phyloP scores from a whole-genome alignment of 92 coral and sea anemone genomes.

The Palythoa grandiflora region DNA sequence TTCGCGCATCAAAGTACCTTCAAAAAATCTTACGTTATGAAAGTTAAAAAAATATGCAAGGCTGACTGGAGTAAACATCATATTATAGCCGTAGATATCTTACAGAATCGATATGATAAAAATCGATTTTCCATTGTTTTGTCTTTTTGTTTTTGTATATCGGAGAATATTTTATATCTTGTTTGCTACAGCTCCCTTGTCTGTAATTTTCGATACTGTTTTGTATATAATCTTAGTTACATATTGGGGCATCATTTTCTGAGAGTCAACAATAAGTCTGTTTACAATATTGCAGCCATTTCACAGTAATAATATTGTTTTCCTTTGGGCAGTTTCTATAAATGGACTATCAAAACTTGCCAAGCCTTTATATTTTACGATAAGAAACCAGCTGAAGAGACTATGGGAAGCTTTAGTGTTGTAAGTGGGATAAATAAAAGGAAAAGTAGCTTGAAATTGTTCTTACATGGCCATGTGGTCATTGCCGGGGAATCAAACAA shows the following conservation, averaged over 20 bases:
- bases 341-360: slow-evolving; percentile 23
- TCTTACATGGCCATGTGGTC: not conserved
- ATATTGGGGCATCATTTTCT: not conserved
- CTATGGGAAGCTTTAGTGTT: not conserved
- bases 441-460: slow-evolving; percentile 14
- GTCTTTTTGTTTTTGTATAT: not conserved
- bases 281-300: slow-evolving; percentile 5
- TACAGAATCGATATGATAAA: not conserved
- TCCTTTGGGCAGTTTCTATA: slow-evolving; percentile 23
- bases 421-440: not conserved
- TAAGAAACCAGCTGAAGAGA: slow-evolving; percentile 6
- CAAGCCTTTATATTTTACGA: not conserved
- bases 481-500: not conserved
- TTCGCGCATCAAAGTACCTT: not conserved
- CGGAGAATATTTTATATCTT: not conserved
- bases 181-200: slow-evolving; percentile 20
- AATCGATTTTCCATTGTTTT: not conserved
- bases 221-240: not conserved
- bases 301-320: slow-evolving; percentile 38
- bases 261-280: slow-evolving; percentile 1
- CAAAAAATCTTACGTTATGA: not conserved
- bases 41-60: not conserved
- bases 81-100: not conserved
- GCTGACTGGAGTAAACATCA: not conserved
- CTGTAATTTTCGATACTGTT: slow-evolving; percentile 21